Base-by-base conservation (phyloP, 2,888 invertebrate genomes). In the Ypsolopha sequella region DNA sequence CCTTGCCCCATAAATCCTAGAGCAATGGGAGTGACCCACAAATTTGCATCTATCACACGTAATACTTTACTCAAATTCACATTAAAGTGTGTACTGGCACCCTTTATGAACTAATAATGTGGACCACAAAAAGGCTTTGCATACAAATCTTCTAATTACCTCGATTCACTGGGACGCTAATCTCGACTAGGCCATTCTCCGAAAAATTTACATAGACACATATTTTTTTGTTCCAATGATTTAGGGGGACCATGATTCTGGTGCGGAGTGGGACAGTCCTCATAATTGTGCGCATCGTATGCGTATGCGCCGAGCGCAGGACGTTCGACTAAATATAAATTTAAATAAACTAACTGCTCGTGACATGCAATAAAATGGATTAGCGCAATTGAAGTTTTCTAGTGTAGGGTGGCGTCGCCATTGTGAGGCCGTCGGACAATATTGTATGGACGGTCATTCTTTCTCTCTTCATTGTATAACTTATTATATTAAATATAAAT, bases 71-170 rank as follows among this genome's bases (percentile, higher is more conserved):
- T 79, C 73, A 76, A 73, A 76, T 65, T 70, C 63, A 72, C 75
- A 75, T 80, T 76, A 77, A 71, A 63, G 68, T 70, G 68, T 73
- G 76, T 73, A 70, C 71, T 68, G 70, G 65, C 61, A 59, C 68
- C 72, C 63, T 76, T 82, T 80, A 80, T 73, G 65, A 70, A 62
- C 76, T 84, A 82, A 85, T 85, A 84, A 81, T 81, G 78, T 73
- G 72, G 66, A 76, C 80, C 81, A 73, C 84, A 85, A 71, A 80
- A 74, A 70, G 66, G 74, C 78, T 85, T 84, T 84, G 85, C 84
- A 86, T 86, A 82, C 80, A 85, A 85, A 86, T 86, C 82, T 79
- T 76, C 84, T 86, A 80, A 86, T 86, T 86, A 86, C 70, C 60
- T 59, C 66, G 56, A 84, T 84, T 85, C 78, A 82, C 62, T 24